Base-by-base conservation (phyloP, 2,888 invertebrate genomes). In the Aricia artaxerxes region DNA sequence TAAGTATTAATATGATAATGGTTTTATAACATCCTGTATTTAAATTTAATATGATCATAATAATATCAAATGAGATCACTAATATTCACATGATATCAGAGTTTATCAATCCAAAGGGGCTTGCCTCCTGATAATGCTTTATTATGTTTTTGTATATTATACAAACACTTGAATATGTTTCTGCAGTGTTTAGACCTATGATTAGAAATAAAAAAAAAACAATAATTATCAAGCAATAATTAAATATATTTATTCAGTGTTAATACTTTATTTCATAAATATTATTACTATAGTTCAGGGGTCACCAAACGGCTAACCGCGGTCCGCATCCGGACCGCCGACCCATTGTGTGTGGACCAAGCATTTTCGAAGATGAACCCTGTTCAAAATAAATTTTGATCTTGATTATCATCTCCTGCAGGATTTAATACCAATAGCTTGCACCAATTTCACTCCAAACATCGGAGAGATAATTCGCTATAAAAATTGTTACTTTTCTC, bases 51-150 rank as follows among this genome's bases (percentile, higher is more conserved):
- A 73, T 73, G 13, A 44, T 76, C 31, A 79, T 72, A 73, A 69
- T 77, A 40, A 77, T 72, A 61, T 78, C 38, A 53, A 57, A 61
- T 73, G 60, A 69, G 72, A 60, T 49, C 49, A 75, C 13, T 49
- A 76, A 49, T 75, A 76, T 76, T 44, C 53, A 60, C 73, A 73
- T 76, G 64, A 64, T 79, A 76, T 49, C 76, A 76, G n/a, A 78
- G 72, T 75, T 82, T 82, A 81, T 81, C 82, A 79, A 78, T 79
- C 60, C 73, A 53, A 80, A 75, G 79, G 77, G 81, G 82, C 81
- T 82, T 53, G 80, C 61, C 81, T 69, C 31, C 31, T 73, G 78
- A 82, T 80, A 81, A 79, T 9, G 24, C 9, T 31, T 76, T 76
- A 53, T 49, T 76, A 35, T 76, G 76, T 31, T 53, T 24, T 57